These are phyloP conservation scores for Hydrophis major DNA, from an alignment of 2,797 vertebrate species.

Conservation along the genomic window DNA sequence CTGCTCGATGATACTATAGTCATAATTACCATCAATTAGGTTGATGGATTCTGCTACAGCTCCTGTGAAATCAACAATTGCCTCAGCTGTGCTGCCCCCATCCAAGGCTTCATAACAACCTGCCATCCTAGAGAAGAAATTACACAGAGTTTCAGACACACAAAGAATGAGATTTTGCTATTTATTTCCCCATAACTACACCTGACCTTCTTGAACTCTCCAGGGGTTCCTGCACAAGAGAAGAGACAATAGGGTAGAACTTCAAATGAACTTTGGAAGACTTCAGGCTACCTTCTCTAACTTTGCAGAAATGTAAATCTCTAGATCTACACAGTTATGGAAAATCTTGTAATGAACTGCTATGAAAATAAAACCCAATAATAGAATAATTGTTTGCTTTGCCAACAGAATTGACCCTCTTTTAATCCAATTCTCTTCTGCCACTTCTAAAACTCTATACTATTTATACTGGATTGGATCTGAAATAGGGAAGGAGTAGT, in stretches of 20 bases:
- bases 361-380: neutral
- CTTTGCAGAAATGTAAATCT: neutral
- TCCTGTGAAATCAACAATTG: slow-evolving; percentile 93
- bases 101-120: slow-evolving; percentile 91
- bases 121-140: slow-evolving; percentile 74
- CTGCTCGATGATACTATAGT: slow-evolving; percentile 67
- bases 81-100: slow-evolving; percentile 88
- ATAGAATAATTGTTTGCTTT: neutral
- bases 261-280: neutral
- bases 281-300: neutral
- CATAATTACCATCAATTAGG: slow-evolving; percentile 74
- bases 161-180: neutral
- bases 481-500: neutral
- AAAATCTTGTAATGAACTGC: neutral
- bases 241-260: neutral
- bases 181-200: neutral
- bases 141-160: neutral
- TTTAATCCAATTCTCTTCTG: neutral
- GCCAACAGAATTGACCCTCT: neutral
- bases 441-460: neutral
- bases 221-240: neutral
- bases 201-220: neutral
- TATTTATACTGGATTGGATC: neutral
- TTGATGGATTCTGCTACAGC: slow-evolving; percentile 83
- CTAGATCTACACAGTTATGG: neutral